These are phyloP conservation scores for Argyrosomus japonicus DNA, from an alignment of 2,113 vertebrate species.

Conservation along the genomic window DNA sequence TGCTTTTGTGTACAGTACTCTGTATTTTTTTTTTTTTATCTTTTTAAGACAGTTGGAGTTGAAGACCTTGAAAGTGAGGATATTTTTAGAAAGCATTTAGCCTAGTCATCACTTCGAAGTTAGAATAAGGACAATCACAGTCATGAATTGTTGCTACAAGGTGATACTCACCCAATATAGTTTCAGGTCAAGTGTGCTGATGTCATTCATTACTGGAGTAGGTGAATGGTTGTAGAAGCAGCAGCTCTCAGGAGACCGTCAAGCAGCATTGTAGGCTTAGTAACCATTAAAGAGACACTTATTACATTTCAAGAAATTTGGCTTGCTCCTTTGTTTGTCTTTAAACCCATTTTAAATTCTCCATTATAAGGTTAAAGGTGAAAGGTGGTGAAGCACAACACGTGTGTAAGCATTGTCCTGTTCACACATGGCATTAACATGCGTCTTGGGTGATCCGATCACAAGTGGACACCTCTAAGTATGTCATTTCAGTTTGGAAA, in stretches of 20 bases:
- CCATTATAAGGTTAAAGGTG: neutral
- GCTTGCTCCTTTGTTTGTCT: neutral
- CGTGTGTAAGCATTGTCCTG: neutral
- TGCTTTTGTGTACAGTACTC: constrained; percentile 1
- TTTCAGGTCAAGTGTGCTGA: neutral
- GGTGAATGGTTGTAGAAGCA: neutral
- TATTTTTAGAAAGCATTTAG: neutral
- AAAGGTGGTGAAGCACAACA: too few species aligned
- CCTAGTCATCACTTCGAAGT: neutral
- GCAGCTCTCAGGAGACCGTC: neutral
- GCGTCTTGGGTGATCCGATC: too few species aligned
- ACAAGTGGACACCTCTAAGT: too few species aligned
- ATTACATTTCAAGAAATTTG: too few species aligned
- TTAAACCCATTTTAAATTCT: neutral
- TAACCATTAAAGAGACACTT: neutral
- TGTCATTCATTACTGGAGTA: neutral
- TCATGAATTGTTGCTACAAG: neutral
- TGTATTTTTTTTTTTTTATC: neutral
- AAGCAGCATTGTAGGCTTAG: neutral
- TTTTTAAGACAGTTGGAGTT: neutral
- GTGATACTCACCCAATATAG: neutral
- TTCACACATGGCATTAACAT: too few species aligned
- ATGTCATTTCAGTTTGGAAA: too few species aligned
- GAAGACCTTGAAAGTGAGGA: neutral
- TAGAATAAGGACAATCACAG: too few species aligned